A percentile compares a stretch with the other conserved stretches of the same genome.
Evolutionary conservation across 2,113 vertebrate species (phyloP).

Genomic region (Etheostoma spectabile): DNA sequence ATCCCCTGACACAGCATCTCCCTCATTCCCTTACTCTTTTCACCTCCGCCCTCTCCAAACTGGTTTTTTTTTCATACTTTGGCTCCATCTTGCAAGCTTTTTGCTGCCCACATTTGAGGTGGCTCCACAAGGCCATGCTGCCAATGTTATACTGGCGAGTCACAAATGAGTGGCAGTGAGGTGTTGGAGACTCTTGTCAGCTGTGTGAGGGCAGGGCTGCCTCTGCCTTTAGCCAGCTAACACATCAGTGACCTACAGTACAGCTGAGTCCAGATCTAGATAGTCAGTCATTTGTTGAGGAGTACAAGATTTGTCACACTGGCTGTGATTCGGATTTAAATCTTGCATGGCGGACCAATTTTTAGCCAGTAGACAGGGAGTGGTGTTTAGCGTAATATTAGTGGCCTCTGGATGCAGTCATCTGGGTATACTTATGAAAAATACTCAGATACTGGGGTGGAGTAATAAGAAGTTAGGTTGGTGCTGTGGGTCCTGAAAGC

Average conservation of each 20-base stretch:
- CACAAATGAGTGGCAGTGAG: conserved; percentile 73
- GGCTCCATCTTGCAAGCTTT: conserved; percentile 42
- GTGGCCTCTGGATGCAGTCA: conserved; percentile 11
- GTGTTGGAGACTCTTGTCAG: conserved; percentile 60
- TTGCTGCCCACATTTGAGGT: conserved; percentile 40
- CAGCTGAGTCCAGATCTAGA: conserved; percentile 6
- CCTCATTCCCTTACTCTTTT: conserved; percentile 26
- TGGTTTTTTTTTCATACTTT: conserved; percentile 37
- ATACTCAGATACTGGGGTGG: conserved; percentile 20
- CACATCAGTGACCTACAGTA: conserved; percentile 44
- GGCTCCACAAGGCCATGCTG: conserved; percentile 58
- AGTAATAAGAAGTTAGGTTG: conserved; percentile 12
- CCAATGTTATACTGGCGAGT: conserved; percentile 67
- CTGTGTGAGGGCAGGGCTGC: conserved; percentile 29
- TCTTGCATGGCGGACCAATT: conserved; percentile 13
- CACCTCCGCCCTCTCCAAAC: conserved; percentile 25
- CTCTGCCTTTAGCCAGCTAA: conserved; percentile 39
- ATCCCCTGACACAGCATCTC: conserved; percentile 25
- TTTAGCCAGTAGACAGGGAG: conserved; percentile 39
- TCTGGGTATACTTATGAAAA: conserved; percentile 18
- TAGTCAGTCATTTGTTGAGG: conserved; percentile 34
- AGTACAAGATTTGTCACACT: conserved; percentile 16
- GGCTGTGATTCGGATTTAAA: conserved; percentile 12
- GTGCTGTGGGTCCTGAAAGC: conserved; percentile 15
- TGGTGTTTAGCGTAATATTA: conserved; percentile 33